phyloP scores from a whole-genome alignment of 2,888 invertebrate genomes.

The Anthoptus insignis region DNA sequence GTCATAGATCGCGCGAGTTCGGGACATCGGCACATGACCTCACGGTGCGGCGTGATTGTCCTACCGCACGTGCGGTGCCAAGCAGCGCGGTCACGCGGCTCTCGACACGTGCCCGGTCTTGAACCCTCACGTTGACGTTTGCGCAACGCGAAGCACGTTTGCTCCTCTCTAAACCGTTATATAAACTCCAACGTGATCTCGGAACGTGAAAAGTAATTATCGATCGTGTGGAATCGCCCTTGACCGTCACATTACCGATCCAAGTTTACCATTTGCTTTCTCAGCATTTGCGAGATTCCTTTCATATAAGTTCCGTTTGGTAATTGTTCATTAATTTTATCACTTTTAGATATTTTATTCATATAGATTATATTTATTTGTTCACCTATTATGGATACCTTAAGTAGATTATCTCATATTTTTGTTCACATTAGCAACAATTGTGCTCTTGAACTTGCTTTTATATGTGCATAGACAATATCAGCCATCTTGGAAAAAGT shows the following conservation, averaged over 20 bases:
- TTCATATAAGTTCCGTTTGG: background rate
- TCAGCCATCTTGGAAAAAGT: constrained; percentile 85
- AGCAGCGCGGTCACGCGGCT: constrained; percentile 73
- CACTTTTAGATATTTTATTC: background rate
- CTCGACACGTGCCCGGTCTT: constrained; percentile 74
- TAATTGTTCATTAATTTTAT: too few species aligned
- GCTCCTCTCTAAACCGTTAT: constrained; percentile 74
- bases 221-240: constrained; percentile 58
- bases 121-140: constrained; percentile 81
- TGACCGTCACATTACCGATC: constrained; percentile 43
- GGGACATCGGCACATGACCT: constrained; percentile 56
- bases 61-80: constrained; percentile 62
- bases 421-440: constrained; percentile 16
- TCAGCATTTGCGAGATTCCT: background rate
- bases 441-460: constrained; percentile 73
- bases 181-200: constrained; percentile 81
- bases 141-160: constrained; percentile 76
- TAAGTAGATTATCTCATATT: constrained; percentile 11
- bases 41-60: constrained; percentile 58
- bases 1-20: constrained; percentile 30
- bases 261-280: constrained; percentile 12
- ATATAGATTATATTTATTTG: background rate
- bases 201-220: constrained; percentile 74
- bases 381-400: too few species aligned
- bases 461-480: constrained; percentile 67